Evolutionary conservation across 2,797 vertebrate genomes (phyloP).

Genomic region (Phoebastria nigripes): DNA sequence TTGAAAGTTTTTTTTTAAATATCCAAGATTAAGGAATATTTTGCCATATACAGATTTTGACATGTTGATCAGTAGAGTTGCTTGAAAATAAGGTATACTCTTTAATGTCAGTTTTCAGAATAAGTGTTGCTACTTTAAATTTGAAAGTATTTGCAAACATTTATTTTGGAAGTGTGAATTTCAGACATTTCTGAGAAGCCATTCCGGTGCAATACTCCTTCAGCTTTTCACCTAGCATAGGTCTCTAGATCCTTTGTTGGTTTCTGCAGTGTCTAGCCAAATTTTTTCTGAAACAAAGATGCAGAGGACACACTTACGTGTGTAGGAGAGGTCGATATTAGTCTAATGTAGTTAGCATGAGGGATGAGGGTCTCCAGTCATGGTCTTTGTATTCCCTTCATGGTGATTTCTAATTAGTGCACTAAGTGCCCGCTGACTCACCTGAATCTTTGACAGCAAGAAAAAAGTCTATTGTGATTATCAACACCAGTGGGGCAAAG

Average conservation of each 20-base stretch:
- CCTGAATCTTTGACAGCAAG: background rate
- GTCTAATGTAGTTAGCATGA: background rate
- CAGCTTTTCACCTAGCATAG: background rate
- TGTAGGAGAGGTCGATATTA: background rate
- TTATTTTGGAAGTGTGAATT: background rate
- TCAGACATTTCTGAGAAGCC: background rate
- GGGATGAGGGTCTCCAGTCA: background rate
- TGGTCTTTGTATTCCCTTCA: background rate
- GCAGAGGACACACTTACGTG: background rate
- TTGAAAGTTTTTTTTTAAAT: background rate
- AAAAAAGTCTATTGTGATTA: background rate
- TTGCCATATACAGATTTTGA: background rate
- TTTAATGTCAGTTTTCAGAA: background rate
- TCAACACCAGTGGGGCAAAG: background rate
- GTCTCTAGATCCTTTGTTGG: background rate
- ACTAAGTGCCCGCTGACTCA: background rate
- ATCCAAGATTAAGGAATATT: background rate
- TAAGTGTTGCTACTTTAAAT: background rate
- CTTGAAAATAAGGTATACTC: background rate
- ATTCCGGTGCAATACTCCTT: background rate
- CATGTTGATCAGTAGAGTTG: background rate
- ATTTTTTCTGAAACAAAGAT: background rate
- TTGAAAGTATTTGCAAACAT: background rate
- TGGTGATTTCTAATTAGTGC: background rate
- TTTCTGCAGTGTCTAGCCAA: background rate